These are phyloP conservation scores for Pentalonia nigronervosa DNA, from an alignment of 1,140 invertebrate species.

Conservation along the genomic window DNA sequence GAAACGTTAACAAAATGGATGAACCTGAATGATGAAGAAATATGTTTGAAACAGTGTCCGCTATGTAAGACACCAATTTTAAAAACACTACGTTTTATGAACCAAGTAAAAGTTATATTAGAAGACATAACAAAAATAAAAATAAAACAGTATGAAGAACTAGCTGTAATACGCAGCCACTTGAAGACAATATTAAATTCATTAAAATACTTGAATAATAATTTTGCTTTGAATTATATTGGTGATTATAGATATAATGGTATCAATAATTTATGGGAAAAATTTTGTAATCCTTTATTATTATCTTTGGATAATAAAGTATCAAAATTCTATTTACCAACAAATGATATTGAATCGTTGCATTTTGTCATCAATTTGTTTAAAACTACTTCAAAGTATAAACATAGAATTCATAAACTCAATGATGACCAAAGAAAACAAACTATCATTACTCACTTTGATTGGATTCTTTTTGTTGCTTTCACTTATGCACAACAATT, in stretches of 20 bases:
- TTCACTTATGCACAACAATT: background rate
- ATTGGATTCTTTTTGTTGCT: conserved; percentile 26
- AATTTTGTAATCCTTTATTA: too few species aligned
- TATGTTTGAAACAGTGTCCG: conserved; percentile 71
- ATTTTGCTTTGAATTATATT: conserved; percentile 3
- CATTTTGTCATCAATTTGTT: too few species aligned
- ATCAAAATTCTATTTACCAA: too few species aligned
- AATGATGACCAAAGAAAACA: background rate
- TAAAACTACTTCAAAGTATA: background rate
- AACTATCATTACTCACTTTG: conserved; percentile 35
- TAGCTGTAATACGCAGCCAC: background rate
- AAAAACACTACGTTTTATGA: conserved; percentile 70
- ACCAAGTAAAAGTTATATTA: conserved; percentile 68
- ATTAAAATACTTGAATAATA: background rate
- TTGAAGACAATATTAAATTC: background rate
- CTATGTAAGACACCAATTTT: conserved; percentile 72
- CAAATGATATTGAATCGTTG: too few species aligned
- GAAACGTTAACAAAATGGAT: conserved; percentile 69
- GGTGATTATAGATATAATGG: too few species aligned
- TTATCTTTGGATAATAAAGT: too few species aligned
- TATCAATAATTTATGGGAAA: too few species aligned
- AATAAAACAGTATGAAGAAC: conserved; percentile 64
- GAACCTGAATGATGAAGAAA: conserved; percentile 63
- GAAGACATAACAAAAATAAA: conserved; percentile 70
- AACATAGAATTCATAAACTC: background rate